Evolutionary conservation across 2,797 vertebrate species (phyloP), one percentile per base, ranked within the genome.

Genomic region (Sorex maritimensis): DNA sequence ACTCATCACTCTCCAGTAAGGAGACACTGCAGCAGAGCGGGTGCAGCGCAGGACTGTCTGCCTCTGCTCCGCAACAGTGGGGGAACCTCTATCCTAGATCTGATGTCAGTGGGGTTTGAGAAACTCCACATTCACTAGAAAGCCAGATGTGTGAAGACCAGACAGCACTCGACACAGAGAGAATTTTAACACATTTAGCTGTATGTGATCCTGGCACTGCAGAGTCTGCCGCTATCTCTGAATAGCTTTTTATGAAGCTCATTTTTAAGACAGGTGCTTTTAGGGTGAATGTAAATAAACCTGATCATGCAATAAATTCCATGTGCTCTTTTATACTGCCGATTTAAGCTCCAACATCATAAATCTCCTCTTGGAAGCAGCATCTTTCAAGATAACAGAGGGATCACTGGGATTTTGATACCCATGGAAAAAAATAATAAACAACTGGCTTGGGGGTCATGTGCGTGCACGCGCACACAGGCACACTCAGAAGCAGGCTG

Each of bases 221-320:
- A 85, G 75, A 78, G 88, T 8, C 77, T 75, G 69, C 78, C 83
- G 71, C 84, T 94, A 88, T 90, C 90, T 93, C 91, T 87, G 84
- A 81, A 67, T 74, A 95, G 71, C 41, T 94, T 96, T 97, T 94
- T 94, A 96, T 52, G 85, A 73, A 77, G 85, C 90, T 94, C 95
- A 94, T 88, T 97, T 96, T 96, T 95, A 97, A 94, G 77, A 95
- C 55, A 2, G 9, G 73, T 0, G 1, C 77, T 81, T 95, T 93
- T 82, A 93, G 71, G 0, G 79, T 19, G 44, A 82, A 96, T 93
- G 52, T 87, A 91, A 97, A 80, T 93, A 92, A 94, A 94, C 6
- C 23, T 23, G 75, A 67, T 73, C 87, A 78, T 46, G 34, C 71
- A 83, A 34, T 87, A 97, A 96, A 94, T 96, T 93, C 21, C 15